Conservation (phyloP, 2,113 vertebrate genomes). For the Chaetorhynchus papuensis region DNA sequence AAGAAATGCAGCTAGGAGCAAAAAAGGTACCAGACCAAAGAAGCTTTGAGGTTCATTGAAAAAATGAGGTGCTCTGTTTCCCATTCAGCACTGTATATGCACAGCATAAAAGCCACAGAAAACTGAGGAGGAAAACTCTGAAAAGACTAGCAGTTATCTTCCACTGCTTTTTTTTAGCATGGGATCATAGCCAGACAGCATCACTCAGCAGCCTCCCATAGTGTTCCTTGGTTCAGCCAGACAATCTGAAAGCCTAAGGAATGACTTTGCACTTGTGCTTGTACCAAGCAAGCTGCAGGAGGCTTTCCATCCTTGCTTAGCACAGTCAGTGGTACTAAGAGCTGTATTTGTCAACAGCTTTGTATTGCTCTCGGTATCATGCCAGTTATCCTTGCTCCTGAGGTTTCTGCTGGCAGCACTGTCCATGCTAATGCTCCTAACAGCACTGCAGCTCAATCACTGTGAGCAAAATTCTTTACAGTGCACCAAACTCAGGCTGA, state of each 20-base stretch:
- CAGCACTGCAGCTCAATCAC: conserved; percentile 7
- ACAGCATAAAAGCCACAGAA: not conserved
- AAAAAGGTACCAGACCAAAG: not conserved
- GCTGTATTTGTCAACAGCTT: conserved; percentile 9
- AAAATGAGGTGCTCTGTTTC: not conserved
- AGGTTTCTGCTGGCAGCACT: conserved; percentile 27
- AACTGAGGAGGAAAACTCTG: not conserved
- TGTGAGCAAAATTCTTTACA: not conserved
- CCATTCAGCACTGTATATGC: not conserved
- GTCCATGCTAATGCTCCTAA: not conserved
- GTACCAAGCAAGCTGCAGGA: not conserved
- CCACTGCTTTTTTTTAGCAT: not conserved
- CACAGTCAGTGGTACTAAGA: not conserved
- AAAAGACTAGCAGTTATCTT: not conserved
- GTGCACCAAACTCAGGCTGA: not conserved
- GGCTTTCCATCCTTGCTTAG: not conserved
- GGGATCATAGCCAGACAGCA: not conserved
- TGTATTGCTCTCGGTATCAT: not conserved
- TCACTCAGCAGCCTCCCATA: not conserved
- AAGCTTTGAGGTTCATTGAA: not conserved
- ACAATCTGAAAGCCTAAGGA: not conserved
- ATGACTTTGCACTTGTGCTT: not conserved
- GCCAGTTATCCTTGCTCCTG: not conserved
- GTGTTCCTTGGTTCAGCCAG: not conserved
- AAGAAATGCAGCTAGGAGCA: not conserved